phyloP scores from a whole-genome alignment of 1,140 invertebrate species.

The Leptopilina clavipes region DNA sequence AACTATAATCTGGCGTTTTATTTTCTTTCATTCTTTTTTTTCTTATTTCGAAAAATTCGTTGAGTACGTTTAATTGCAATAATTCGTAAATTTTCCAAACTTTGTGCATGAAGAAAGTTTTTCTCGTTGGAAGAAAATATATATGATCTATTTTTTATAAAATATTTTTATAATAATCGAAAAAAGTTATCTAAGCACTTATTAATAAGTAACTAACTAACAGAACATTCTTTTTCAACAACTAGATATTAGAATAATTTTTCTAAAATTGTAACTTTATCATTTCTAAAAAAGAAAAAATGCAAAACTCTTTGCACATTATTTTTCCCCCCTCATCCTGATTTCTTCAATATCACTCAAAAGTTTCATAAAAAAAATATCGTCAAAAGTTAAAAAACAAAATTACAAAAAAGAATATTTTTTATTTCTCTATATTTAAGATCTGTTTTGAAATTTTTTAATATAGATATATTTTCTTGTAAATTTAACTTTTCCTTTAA shows the following conservation, averaged over 20 bases:
- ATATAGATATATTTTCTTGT: too few species aligned
- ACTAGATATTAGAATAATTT: not conserved
- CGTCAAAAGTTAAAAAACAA: too few species aligned
- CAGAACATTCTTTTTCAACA: not conserved
- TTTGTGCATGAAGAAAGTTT: not conserved
- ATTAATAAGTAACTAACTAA: too few species aligned
- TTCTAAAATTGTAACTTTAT: not conserved
- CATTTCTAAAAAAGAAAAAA: not conserved
- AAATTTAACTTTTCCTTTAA: too few species aligned
- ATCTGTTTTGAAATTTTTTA: too few species aligned
- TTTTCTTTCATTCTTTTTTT: not conserved
- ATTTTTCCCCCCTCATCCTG: not conserved
- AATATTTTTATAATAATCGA: not conserved
- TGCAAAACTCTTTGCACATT: not conserved
- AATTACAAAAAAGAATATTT: too few species aligned
- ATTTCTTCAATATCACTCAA: not conserved
- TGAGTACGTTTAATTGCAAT: not conserved
- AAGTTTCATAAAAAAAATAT: not conserved
- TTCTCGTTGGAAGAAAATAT: not conserved
- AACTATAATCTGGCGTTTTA: conserved; percentile 23
- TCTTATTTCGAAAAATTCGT: not conserved
- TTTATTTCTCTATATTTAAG: too few species aligned
- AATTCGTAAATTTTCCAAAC: not conserved
- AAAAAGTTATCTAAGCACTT: too few species aligned
- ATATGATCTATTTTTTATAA: not conserved